Base-by-base conservation (phyloP, 1,140 invertebrate species). In the Frieseomelitta varia region DNA sequence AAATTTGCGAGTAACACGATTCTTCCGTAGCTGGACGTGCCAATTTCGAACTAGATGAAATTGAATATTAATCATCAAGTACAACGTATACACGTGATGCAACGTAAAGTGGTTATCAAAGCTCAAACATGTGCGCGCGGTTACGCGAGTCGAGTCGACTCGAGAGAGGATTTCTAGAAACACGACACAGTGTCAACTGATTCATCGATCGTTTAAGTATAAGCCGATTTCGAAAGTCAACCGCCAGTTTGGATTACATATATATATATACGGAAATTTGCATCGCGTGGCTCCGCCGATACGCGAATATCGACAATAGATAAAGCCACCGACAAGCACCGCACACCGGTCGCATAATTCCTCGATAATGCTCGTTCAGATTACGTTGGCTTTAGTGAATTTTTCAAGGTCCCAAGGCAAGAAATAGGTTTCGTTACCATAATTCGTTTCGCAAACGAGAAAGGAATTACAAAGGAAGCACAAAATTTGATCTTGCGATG, bases 61-160 rank as follows among this genome's bases (percentile, higher is more conserved):
- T 71, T 53, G 39, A 53, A n/a, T 30, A 2, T 55, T 19, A 63
- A 75, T 75, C 78, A 78, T 58, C n/a, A 83, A 78, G 81, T 78
- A 53, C 72, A 68, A 19, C 11, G 10, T 21, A 10, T 21, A 67
- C 47, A n/a, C 47, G 27, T 71, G 55, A n/a, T n/a, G n/a, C 12
- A n/a, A 0, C 58, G 4, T 4, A n/a, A 21, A 24, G 56, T 27
- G 14, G 12, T 39, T 56, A 14, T 21, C 39, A 27, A 58, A 71
- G 61, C 47, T 19, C 19, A 39, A 39, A 39, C 6, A 39, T 39
- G 39, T 6, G 39, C 39, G 39, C 39, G n/a, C 39, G 39, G 39
- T 39, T 39, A 6, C 4, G 0, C 4, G 39, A 39, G 39, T 8
- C 39, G 39, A 39, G 39, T 39, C 39, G 39, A 39, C 0, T 39